Evolutionary conservation across 2,797 vertebrate genomes (phyloP).

Genomic region (Rhodeus uyekii): DNA sequence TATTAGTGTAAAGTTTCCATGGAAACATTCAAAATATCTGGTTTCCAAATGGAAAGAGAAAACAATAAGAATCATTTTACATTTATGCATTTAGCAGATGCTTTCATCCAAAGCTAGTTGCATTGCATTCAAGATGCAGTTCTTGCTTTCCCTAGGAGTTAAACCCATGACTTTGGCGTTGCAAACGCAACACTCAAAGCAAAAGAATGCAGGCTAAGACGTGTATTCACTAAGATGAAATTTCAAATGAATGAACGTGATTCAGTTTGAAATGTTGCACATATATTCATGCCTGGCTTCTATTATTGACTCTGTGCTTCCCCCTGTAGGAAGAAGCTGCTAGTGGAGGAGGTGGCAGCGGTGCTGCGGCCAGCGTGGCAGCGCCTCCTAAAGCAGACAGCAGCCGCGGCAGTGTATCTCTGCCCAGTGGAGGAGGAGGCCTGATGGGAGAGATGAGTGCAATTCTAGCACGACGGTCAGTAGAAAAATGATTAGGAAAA

Average conservation of each 20-base stretch:
- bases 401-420: slow-evolving; percentile 71
- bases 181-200: too few relatives aligned
- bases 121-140: too few relatives aligned
- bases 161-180: too few relatives aligned
- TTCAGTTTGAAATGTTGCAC: neutral
- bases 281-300: neutral
- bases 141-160: too few relatives aligned
- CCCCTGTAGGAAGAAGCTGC: slow-evolving; percentile 76
- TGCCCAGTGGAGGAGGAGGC: slow-evolving; percentile 75
- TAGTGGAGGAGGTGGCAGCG: slow-evolving; percentile 36
- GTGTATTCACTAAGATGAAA: neutral
- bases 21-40: too few relatives aligned
- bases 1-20: too few relatives aligned
- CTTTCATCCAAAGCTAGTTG: too few relatives aligned
- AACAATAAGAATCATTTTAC: too few relatives aligned
- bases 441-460: slow-evolving; percentile 94
- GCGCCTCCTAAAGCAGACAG: slow-evolving; percentile 73
- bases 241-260: neutral
- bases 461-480: slow-evolving; percentile 88
- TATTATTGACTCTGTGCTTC: slow-evolving; percentile 46
- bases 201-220: neutral
- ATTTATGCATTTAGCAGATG: too few relatives aligned
- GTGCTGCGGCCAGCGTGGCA: slow-evolving; percentile 46
- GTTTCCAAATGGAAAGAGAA: too few relatives aligned
- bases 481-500: neutral